Evolutionary conservation across 2,797 vertebrate species (phyloP), one percentile per base, ranked within the genome.

Genomic region (Onychomys arenicola): DNA sequence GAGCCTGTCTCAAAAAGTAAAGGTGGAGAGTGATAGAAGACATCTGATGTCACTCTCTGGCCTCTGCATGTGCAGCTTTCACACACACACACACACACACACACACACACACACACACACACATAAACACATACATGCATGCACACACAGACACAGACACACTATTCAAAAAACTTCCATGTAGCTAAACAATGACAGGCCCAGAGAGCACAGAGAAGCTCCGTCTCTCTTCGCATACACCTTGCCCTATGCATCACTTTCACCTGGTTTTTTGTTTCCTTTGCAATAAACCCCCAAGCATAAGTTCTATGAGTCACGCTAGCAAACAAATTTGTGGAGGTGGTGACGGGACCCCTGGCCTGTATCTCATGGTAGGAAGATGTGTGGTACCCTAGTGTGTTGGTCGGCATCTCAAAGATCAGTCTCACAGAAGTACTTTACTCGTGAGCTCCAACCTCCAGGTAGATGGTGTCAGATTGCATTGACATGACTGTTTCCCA

Each of bases 61-160:
- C 10, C 27, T 59, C 9, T 88, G 10, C 52, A 4, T 43, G 16
- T 37, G 19, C 27, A 83, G 14, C 16, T 25, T 83, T 29, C n/a
- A 10, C 8, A 19, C 29, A 29, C 12, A 76, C 23, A 29, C 6
- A 12, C 5, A 8, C 17, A 52, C 3, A 6, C 32, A 80, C 4
- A 9, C 3, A 77, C 46, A 49, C 29, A 78, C 4, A n/a, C 4
- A 4, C 1, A 5, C 34, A 80, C 10, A 19, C 4, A 78, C 29
- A 10, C 29, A 77, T n/a, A n/a, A n/a, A n/a, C n/a, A n/a, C n/a
- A n/a, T n/a, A n/a, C n/a, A n/a, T n/a, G n/a, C n/a, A n/a, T n/a
- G n/a, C 4, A 17, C 2, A 19, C 6, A 11, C 6, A 55, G 29
- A 10, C n/a, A 61, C 13, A 63, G 3, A 40, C 0, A 14, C 23